Evolutionary conservation across 1,140 invertebrate species (phyloP).

Genomic region (Lasioglossum baleicum): DNA sequence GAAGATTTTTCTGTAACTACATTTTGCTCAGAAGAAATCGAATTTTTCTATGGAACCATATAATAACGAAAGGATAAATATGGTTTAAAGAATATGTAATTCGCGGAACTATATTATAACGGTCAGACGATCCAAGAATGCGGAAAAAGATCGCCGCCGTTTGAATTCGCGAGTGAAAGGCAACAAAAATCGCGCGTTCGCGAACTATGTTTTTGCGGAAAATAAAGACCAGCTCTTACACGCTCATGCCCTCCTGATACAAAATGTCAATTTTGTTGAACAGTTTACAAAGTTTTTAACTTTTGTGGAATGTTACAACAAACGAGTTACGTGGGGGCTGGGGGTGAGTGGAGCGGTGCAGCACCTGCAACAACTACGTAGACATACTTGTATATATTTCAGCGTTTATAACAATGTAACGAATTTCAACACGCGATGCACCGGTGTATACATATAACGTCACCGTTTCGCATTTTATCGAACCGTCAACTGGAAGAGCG

Average conservation of each 20-base stretch:
- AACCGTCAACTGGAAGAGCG: conserved; percentile 19
- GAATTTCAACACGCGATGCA: not conserved
- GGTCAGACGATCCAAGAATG: not conserved
- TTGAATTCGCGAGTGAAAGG: conserved; percentile 22
- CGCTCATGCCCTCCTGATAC: conserved; percentile 12
- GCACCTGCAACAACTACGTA: not conserved
- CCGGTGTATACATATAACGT: not conserved
- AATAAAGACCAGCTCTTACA: conserved; percentile 34
- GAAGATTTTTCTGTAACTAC: too few species aligned
- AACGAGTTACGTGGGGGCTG: not conserved
- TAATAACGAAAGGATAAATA: not conserved
- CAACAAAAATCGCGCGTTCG: conserved; percentile 28
- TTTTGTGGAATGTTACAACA: conserved; percentile 24
- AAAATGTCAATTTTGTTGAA: conserved; percentile 46
- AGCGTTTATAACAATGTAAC: not conserved
- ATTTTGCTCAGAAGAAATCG: too few species aligned
- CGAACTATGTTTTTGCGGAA: conserved; percentile 31
- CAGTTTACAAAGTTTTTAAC: conserved; percentile 43
- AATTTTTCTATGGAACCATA: too few species aligned
- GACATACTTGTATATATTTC: conserved; percentile 13
- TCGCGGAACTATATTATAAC: not conserved
- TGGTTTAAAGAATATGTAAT: not conserved
- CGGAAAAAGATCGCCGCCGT: not conserved
- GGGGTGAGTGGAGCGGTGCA: not conserved
- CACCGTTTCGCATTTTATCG: conserved; percentile 31